Evolutionary conservation across 1,140 invertebrate species (phyloP), one percentile per base, ranked within the genome.

Genomic region (Drosophila simulans): DNA sequence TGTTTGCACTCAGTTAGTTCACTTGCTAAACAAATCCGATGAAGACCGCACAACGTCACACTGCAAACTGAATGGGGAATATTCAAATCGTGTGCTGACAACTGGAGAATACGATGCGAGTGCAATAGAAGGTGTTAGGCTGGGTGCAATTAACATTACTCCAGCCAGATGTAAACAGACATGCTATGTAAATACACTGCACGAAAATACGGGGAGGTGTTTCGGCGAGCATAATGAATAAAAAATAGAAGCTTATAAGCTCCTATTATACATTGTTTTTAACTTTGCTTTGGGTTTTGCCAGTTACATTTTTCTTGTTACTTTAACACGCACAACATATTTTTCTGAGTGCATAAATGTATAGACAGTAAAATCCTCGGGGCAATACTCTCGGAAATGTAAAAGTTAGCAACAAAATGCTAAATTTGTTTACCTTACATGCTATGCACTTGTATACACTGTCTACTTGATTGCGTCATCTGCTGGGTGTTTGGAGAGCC

Each of bases 51-150:
- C 76, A 42, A 59, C 76, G 84, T 65, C 63, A 54, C 56, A 77
- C 66, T 80, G 54, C 66, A 77, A 88, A 88, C 83, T 88, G 79
- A 88, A 89, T 64, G 79, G 65, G 40, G 52, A 68, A 77, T 88
- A 88, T 88, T 89, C 76, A 89, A 89, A 83, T 83, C 52, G 60
- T 39, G 54, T 56, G 69, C 79, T 51, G 65, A 70, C 73, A 74
- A 55, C 68, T 77, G 71, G 62, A 75, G 65, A 88, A 56, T 66
- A 54, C 55, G 77, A 39, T 72, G 69, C 56, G 42, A 63, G 56
- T 88, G 83, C 82, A 86, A 65, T 63, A 46, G 20, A 39, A 42
- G 43, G 51, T 58, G 66, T 65, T 43, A 25, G 53, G 46, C 40
- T 63, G 77, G 60, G 42, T 62, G 57, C 69, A 77, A 77, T 82